phyloP scores from a whole-genome alignment of 2,797 vertebrate genomes.

The Pteronotus mesoamericanus region DNA sequence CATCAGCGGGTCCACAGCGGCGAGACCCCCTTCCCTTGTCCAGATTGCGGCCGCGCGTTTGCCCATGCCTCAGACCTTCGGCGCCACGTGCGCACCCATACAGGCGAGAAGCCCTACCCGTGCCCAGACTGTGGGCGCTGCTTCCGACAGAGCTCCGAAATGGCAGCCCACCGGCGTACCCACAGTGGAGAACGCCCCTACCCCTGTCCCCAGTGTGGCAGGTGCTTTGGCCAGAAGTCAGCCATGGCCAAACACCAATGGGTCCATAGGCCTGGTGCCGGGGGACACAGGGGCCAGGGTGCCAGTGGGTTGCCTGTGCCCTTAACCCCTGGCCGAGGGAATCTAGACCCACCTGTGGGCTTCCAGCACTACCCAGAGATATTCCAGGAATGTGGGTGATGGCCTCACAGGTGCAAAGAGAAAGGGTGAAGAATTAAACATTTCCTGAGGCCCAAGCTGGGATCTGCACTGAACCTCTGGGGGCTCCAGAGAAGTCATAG shows the following conservation, averaged over 20 bases:
- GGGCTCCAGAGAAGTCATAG: background rate
- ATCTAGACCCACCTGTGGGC: slow-evolving; percentile 62
- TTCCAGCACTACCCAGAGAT: slow-evolving; percentile 73
- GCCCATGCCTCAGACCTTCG: slow-evolving; percentile 66
- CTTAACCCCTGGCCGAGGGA: background rate
- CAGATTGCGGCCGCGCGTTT: slow-evolving; percentile 63
- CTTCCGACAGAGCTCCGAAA: slow-evolving; percentile 69
- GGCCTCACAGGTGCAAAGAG: background rate
- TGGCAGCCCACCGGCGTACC: slow-evolving; percentile 68
- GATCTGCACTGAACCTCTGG: background rate
- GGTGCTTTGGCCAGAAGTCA: slow-evolving; percentile 67
- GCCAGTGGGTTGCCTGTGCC: background rate
- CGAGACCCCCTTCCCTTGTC: slow-evolving; percentile 67
- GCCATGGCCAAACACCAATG: slow-evolving; percentile 72
- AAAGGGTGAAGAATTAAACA: background rate
- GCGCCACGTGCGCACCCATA: slow-evolving; percentile 69
- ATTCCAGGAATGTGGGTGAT: slow-evolving; percentile 69
- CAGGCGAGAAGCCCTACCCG: slow-evolving; percentile 68
- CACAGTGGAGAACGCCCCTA: slow-evolving; percentile 72
- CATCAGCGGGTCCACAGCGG: slow-evolving; percentile 70
- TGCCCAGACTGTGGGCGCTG: slow-evolving; percentile 73
- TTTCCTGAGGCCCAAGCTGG: background rate
- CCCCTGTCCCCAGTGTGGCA: slow-evolving; percentile 73
- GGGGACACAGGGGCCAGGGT: background rate
- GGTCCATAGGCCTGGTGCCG: slow-evolving; percentile 56